A percentile compares a stretch with the other conserved stretches of the same genome.
Evolutionary conservation across 2,888 invertebrate genomes (phyloP).

Genomic region (Chrysodeixis includens): DNA sequence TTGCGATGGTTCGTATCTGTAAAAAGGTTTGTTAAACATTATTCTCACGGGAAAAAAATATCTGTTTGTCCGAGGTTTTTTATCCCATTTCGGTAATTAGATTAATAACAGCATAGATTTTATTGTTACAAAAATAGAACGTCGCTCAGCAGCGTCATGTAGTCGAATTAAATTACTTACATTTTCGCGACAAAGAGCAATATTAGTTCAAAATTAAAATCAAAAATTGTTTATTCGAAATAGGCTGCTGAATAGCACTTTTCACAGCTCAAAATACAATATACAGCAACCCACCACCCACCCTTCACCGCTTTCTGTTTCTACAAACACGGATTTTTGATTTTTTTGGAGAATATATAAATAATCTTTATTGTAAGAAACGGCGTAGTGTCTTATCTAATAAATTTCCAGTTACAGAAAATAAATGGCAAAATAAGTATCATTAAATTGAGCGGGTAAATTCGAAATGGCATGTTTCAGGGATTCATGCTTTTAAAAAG

Average conservation of each 20-base stretch:
- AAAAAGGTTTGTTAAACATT: constrained; percentile 24
- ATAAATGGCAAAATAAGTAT: neutral
- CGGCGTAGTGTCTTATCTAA: neutral
- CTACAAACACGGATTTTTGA: neutral
- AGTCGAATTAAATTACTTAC: neutral
- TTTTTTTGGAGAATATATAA: neutral
- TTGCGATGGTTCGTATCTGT: constrained; percentile 79
- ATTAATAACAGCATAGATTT: too few relatives aligned
- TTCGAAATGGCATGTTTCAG: neutral
- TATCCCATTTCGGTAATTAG: too few relatives aligned
- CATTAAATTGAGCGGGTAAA: neutral
- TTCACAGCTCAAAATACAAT: too few relatives aligned
- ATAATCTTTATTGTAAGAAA: neutral
- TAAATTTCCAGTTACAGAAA: neutral
- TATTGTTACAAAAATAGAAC: too few relatives aligned
- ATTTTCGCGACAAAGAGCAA: neutral
- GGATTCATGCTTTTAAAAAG: neutral
- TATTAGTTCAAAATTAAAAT: too few relatives aligned
- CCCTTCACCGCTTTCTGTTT: too few relatives aligned
- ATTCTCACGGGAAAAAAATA: neutral
- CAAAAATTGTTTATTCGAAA: too few relatives aligned
- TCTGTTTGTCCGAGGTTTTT: neutral
- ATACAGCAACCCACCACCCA: too few relatives aligned
- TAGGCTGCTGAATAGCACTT: too few relatives aligned
- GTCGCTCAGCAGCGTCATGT: neutral